Conservation (phyloP, 2,888 invertebrate genomes). For the Vesta saturnalis region DNA sequence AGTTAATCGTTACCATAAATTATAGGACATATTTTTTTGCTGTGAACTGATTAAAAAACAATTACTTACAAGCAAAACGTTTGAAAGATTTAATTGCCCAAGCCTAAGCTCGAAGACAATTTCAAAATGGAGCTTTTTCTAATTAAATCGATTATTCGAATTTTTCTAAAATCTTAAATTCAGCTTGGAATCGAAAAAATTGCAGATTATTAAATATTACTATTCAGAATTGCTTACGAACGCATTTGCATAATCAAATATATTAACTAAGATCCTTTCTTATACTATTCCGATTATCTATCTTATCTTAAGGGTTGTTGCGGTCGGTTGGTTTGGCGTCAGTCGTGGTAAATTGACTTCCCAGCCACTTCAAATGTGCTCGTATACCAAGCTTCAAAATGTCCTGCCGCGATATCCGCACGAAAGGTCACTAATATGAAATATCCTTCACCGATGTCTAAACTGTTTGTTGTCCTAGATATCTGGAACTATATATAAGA, state of each 20-base stretch:
- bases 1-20: not conserved
- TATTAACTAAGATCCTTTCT: not conserved
- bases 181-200: too few relatives aligned
- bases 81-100: too few relatives aligned
- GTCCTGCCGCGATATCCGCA: slow-evolving; percentile 3
- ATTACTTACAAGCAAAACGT: too few relatives aligned
- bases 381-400: slow-evolving; percentile 4
- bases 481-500: too few relatives aligned
- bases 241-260: not conserved
- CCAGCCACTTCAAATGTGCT: not conserved
- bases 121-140: too few relatives aligned
- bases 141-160: too few relatives aligned
- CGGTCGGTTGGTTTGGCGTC: slow-evolving; percentile 4
- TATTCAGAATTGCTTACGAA: too few relatives aligned
- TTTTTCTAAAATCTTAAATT: too few relatives aligned
- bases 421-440: slow-evolving; percentile 4
- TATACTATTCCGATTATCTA: slow-evolving; percentile 7
- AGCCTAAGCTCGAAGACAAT: too few relatives aligned
- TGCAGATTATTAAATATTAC: too few relatives aligned
- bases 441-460: not conserved
- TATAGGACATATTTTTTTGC: too few relatives aligned
- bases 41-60: too few relatives aligned
- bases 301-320: slow-evolving; percentile 6
- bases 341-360: slow-evolving; percentile 11
- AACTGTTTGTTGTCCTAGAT: not conserved